These are phyloP conservation scores for Thermophis baileyi DNA, from an alignment of 2,113 vertebrate genomes.

Conservation along the genomic window DNA sequence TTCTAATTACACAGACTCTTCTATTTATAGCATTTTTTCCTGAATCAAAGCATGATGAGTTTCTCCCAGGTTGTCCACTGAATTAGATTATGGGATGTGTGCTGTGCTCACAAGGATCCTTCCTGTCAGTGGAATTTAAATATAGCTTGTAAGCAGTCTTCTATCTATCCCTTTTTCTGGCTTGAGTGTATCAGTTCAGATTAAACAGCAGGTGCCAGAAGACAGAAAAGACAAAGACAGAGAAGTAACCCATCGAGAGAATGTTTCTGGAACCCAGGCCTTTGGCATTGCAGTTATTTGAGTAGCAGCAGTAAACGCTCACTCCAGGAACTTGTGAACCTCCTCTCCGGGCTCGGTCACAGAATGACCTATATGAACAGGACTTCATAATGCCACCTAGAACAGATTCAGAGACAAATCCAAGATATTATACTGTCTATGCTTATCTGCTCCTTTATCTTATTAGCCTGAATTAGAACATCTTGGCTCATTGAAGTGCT, in stretches of 20 bases:
- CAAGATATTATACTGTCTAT: fast-evolving
- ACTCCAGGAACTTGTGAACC: constrained; percentile 76
- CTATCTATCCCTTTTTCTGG: background rate
- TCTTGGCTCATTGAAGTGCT: background rate
- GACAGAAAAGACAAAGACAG: constrained; percentile 20
- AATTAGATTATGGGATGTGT: background rate
- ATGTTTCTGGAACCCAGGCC: constrained; percentile 54
- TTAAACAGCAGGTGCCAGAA: constrained; percentile 51
- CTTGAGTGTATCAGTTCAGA: constrained; percentile 43
- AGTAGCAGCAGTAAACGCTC: constrained; percentile 84
- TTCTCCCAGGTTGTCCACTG: background rate
- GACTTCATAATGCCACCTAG: constrained; percentile 87
- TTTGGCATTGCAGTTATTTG: constrained; percentile 78
- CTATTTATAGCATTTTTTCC: background rate
- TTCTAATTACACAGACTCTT: background rate
- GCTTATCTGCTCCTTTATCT: background rate
- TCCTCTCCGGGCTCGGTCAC: constrained; percentile 80
- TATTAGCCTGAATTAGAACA: background rate
- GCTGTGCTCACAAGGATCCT: background rate
- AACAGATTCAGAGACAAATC: constrained; percentile 47
- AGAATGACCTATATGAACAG: constrained; percentile 87
- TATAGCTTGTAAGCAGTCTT: constrained; percentile 11
- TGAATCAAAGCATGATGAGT: background rate
- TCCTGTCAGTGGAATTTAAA: background rate
- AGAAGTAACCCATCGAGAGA: constrained; percentile 6